Evolutionary conservation across 2,113 vertebrate genomes (phyloP).

Genomic region (Psittacus erithacus): DNA sequence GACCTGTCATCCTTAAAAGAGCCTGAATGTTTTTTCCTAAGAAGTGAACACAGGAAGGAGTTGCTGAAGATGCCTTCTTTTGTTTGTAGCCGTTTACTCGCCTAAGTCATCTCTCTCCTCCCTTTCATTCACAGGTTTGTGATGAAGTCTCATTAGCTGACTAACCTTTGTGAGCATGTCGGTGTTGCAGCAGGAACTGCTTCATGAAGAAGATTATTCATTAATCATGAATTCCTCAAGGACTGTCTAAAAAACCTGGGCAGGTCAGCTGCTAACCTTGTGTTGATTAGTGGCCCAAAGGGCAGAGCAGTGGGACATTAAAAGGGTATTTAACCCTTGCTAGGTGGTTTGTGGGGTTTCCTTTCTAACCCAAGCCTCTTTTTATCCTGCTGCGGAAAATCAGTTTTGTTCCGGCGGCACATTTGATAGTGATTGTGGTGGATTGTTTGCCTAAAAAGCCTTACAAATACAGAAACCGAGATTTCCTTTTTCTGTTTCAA

Average conservation of each 20-base stretch:
- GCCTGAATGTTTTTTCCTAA: background rate
- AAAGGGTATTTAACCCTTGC: background rate
- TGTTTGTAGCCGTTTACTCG: background rate
- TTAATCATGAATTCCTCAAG: background rate
- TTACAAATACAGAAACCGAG: background rate
- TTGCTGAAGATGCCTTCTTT: background rate
- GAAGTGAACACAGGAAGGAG: background rate
- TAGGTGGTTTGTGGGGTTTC: background rate
- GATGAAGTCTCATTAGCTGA: background rate
- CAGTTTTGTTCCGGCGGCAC: background rate
- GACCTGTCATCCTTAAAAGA: slow-evolving; percentile 21
- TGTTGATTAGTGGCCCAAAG: background rate
- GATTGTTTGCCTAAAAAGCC: background rate
- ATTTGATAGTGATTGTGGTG: background rate
- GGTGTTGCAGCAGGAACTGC: background rate
- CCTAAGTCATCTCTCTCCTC: background rate
- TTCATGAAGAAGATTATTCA: background rate
- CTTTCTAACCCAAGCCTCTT: background rate
- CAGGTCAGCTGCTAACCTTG: background rate
- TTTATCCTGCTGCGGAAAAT: background rate
- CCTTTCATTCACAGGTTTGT: background rate
- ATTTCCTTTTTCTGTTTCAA: background rate
- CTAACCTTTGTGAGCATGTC: background rate
- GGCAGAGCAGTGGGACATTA: background rate
- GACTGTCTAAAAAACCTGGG: background rate